These are phyloP conservation scores for Alcedo atthis DNA, from an alignment of 2,797 vertebrate species.

Conservation along the genomic window DNA sequence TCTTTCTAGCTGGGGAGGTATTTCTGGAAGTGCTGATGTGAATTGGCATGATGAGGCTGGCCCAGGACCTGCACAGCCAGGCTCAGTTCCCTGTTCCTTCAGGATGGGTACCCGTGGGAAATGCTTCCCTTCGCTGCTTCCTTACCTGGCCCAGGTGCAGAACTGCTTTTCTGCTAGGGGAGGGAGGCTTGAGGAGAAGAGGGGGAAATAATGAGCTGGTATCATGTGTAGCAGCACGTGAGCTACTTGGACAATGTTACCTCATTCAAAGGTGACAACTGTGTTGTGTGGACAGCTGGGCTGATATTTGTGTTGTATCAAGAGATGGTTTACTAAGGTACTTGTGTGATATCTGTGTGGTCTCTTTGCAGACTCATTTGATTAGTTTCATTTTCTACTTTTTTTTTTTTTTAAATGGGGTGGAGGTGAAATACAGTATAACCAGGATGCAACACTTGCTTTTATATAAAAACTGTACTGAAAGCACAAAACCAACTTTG, in stretches of 20 bases:
- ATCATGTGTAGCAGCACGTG: background rate
- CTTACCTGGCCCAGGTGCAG: background rate
- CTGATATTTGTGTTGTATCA: background rate
- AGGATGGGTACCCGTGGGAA: fast-evolving
- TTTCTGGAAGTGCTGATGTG: slow-evolving; percentile 7
- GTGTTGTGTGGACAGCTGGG: background rate
- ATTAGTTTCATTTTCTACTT: background rate
- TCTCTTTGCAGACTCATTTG: slow-evolving; percentile 14
- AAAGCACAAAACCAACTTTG: background rate
- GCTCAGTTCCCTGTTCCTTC: background rate
- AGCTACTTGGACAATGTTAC: background rate
- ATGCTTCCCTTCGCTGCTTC: background rate
- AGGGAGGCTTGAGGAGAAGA: background rate
- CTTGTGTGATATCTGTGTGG: background rate
- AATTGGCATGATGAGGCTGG: background rate
- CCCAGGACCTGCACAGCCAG: background rate
- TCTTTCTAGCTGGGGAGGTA: fast-evolving
- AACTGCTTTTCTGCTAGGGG: fast-evolving
- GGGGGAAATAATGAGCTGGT: background rate
- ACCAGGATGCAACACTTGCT: background rate
- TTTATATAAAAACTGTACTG: background rate
- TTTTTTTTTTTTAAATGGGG: background rate
- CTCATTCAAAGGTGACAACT: background rate
- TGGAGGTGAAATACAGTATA: background rate
- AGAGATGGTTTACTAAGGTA: background rate